Evolutionary conservation across 1,140 invertebrate species (phyloP).

Genomic region (Panagrolaimus sp.): DNA sequence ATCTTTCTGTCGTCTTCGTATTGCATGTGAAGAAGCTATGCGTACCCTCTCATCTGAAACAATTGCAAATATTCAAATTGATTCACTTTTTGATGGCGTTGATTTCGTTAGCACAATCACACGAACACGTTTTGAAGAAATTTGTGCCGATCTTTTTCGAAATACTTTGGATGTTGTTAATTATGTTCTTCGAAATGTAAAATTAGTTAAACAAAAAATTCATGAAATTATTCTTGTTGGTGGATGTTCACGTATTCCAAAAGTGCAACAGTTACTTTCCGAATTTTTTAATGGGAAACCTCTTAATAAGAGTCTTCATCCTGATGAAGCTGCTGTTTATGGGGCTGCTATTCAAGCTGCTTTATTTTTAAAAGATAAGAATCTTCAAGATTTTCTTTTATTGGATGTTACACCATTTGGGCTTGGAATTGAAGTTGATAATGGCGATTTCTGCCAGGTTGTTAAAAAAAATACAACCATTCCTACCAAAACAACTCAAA

Average conservation of each 20-base stretch:
- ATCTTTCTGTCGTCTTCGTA: constrained; percentile 78
- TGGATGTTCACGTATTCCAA: constrained; percentile 92
- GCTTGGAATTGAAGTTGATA: constrained; percentile 89
- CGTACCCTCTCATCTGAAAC: constrained; percentile 84
- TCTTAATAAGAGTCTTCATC: constrained; percentile 74
- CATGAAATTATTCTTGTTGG: constrained; percentile 93
- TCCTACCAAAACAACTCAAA: constrained; percentile 87
- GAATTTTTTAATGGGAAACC: constrained; percentile 83
- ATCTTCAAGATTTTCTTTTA: constrained; percentile 83
- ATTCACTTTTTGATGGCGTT: constrained; percentile 87
- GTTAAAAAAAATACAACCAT: constrained; percentile 92
- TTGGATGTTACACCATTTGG: constrained; percentile 87
- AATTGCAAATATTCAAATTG: constrained; percentile 84
- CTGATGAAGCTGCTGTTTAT: constrained; percentile 51
- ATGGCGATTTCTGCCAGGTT: too few relatives aligned
- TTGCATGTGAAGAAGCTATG: constrained; percentile 89
- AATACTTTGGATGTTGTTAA: constrained; percentile 86
- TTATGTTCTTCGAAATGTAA: constrained; percentile 78
- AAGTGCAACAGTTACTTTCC: constrained; percentile 76
- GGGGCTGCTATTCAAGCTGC: constrained; percentile 70
- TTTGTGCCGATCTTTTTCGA: constrained; percentile 79
- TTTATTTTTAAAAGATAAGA: constrained; percentile 83
- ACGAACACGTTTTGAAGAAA: constrained; percentile 82
- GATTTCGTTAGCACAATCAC: constrained; percentile 93
- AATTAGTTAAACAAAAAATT: constrained; percentile 78